phyloP scores from a whole-genome alignment of 2,888 invertebrate genomes.

The Synergus laeviventris region DNA sequence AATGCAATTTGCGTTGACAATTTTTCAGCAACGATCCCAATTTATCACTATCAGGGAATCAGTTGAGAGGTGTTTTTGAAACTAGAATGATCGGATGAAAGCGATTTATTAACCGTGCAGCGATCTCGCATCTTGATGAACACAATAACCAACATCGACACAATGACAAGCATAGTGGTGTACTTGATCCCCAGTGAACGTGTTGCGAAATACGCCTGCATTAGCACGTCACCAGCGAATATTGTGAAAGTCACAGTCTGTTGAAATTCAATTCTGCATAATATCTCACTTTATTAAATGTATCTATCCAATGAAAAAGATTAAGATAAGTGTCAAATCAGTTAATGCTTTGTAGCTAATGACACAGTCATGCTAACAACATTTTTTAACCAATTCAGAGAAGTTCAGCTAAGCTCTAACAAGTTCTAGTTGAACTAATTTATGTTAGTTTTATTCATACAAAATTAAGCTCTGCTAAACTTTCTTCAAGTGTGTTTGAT shows the following conservation, averaged over 20 bases:
- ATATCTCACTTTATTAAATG: background rate
- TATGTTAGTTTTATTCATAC: too few species aligned
- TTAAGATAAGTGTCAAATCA: too few species aligned
- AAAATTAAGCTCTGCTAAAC: too few species aligned
- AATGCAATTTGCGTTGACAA: background rate
- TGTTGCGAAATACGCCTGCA: conserved; percentile 52
- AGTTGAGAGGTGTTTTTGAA: background rate
- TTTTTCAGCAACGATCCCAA: background rate
- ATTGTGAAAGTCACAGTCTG: background rate
- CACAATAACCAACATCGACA: conserved; percentile 47
- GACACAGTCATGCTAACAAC: too few species aligned
- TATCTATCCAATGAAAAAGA: background rate
- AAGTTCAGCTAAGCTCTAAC: too few species aligned
- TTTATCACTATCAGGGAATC: background rate
- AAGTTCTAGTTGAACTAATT: too few species aligned
- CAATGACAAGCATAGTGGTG: conserved; percentile 63
- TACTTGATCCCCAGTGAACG: conserved; percentile 65
- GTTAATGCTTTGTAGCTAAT: too few species aligned
- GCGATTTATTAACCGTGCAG: conserved; percentile 49
- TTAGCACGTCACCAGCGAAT: conserved; percentile 43
- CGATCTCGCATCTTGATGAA: conserved; percentile 47
- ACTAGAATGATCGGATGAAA: conserved; percentile 44
- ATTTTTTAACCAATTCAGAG: too few species aligned
- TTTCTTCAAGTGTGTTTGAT: background rate
- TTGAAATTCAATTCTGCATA: background rate